These are phyloP conservation scores for Nothura maculosa DNA, from an alignment of 2,797 vertebrate species.

Conservation along the genomic window DNA sequence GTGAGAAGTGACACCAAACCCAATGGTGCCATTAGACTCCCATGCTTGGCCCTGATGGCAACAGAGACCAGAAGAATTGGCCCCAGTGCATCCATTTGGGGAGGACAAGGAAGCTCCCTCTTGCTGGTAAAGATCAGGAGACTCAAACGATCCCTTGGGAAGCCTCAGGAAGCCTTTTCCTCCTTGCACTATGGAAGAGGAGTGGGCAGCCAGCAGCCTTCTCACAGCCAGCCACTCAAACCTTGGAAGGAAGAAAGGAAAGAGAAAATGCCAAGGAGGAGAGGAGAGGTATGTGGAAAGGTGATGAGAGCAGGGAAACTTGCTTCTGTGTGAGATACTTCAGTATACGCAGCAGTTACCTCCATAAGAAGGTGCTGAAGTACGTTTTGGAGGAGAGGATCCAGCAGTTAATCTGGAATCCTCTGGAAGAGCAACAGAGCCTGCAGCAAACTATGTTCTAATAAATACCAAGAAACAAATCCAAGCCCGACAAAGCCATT, in stretches of 20 bases:
- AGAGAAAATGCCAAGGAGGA: background rate
- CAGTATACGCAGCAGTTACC: background rate
- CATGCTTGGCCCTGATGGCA: background rate
- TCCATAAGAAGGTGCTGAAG: background rate
- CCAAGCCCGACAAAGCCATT: background rate
- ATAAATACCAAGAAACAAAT: conserved; percentile 35
- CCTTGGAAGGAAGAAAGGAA: background rate
- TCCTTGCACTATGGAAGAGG: background rate
- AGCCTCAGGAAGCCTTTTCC: background rate
- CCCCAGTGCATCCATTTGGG: background rate
- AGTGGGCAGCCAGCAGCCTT: background rate
- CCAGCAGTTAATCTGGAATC: background rate
- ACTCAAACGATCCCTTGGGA: background rate
- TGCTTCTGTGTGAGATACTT: background rate
- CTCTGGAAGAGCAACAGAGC: conserved; percentile 1
- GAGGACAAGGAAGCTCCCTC: background rate
- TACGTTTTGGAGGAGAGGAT: background rate
- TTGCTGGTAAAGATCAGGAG: background rate
- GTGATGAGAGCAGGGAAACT: background rate
- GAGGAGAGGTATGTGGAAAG: background rate
- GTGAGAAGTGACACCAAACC: background rate
- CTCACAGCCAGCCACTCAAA: background rate
- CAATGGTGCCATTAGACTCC: fast-evolving
- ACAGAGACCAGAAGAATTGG: background rate
- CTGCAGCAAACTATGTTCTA: background rate